Evolutionary conservation across 1,140 invertebrate genomes (phyloP).

Genomic region (Eurosta solidaginis): DNA sequence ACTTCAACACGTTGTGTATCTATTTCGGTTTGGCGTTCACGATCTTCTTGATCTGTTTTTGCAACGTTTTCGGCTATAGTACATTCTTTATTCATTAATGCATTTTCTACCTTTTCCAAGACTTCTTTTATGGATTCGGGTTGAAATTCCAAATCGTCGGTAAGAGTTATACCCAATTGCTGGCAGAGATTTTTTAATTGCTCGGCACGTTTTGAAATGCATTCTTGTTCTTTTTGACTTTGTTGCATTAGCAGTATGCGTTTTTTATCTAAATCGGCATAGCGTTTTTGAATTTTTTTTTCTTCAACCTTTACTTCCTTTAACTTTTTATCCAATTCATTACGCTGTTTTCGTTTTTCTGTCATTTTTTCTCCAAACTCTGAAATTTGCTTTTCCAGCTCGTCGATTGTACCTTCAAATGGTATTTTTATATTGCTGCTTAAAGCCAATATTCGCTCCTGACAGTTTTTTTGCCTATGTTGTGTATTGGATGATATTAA

Average conservation of each 20-base stretch:
- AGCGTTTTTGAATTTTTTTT: slow-evolving; percentile 60
- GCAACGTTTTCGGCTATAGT: slow-evolving; percentile 43
- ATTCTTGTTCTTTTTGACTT: slow-evolving; percentile 44
- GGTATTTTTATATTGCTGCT: slow-evolving; percentile 46
- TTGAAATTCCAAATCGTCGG: slow-evolving; percentile 33
- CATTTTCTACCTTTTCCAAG: slow-evolving; percentile 44
- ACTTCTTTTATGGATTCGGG: slow-evolving; percentile 32
- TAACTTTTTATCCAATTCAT: slow-evolving; percentile 55
- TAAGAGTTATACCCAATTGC: slow-evolving; percentile 41
- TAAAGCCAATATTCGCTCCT: slow-evolving; percentile 47
- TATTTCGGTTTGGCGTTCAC: slow-evolving; percentile 59
- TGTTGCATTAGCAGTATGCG: slow-evolving; percentile 43
- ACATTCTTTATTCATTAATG: slow-evolving; percentile 45
- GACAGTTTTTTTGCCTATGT: slow-evolving; percentile 50
- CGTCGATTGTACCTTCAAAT: slow-evolving; percentile 43
- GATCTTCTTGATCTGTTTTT: slow-evolving; percentile 55
- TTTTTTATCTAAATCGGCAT: slow-evolving; percentile 49
- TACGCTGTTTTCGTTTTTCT: slow-evolving; percentile 59
- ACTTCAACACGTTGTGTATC: slow-evolving; percentile 60
- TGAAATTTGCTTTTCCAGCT: slow-evolving; percentile 67
- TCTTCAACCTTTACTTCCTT: slow-evolving; percentile 60
- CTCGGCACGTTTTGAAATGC: slow-evolving; percentile 41
- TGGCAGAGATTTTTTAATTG: slow-evolving; percentile 47
- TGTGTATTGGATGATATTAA: not conserved
- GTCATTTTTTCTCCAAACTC: slow-evolving; percentile 53